A percentile compares a stretch with the other conserved stretches of the same genome.
Conservation (phyloP, 2,797 vertebrate species). For the Neosilurus mollespiculum region DNA sequence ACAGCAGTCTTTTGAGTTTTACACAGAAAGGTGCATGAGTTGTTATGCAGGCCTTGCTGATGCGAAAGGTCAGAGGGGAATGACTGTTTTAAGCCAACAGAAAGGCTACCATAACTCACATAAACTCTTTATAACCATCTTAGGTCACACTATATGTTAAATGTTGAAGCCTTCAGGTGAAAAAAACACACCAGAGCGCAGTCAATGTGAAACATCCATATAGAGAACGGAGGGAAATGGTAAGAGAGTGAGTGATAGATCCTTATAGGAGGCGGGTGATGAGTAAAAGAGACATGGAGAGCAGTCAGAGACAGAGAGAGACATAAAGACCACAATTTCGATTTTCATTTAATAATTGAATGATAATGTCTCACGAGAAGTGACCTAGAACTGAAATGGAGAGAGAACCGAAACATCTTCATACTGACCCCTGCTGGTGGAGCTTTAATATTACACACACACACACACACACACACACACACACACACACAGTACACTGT, state of each 20-base stretch:
- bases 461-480: constrained; percentile 22
- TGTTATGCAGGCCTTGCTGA: neutral
- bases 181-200: neutral
- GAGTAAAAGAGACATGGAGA: constrained; percentile 54
- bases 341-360: constrained; percentile 86
- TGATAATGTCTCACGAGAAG: constrained; percentile 80
- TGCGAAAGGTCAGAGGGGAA: neutral
- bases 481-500: neutral
- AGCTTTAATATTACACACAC: constrained; percentile 52
- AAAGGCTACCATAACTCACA: neutral
- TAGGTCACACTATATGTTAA: neutral
- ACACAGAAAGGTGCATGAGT: neutral
- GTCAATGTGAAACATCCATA: neutral
- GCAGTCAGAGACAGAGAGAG: constrained; percentile 44
- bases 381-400: constrained; percentile 76
- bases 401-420: constrained; percentile 40
- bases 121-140: neutral
- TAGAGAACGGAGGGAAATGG: too few species aligned
- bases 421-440: constrained; percentile 75
- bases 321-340: constrained; percentile 68
- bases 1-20: neutral
- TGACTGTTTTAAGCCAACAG: neutral
- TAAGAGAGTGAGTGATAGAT: constrained; percentile 31
- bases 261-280: constrained; percentile 31
- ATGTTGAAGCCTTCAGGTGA: neutral